These are phyloP conservation scores for Sphaerophoria rueppellii DNA, from an alignment of 2,888 invertebrate genomes.

Conservation along the genomic window DNA sequence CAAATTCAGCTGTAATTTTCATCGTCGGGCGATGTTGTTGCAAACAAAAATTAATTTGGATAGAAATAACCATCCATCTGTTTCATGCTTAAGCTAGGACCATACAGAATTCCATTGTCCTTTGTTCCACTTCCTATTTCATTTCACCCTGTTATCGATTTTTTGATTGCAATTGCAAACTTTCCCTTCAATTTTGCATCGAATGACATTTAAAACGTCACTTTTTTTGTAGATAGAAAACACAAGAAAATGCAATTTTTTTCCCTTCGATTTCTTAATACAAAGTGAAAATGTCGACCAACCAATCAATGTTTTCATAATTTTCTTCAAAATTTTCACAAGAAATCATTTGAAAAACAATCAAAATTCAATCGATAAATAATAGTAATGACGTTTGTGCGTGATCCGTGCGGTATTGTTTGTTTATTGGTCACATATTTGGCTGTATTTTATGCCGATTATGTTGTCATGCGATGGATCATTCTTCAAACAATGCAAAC, in stretches of 20 bases:
- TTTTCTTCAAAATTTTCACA: constrained; percentile 47
- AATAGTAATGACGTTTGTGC: constrained; percentile 85
- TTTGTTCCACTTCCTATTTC: background rate
- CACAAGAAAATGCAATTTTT: constrained; percentile 62
- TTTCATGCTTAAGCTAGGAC: background rate
- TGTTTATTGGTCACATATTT: constrained; percentile 91
- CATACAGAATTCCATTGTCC: background rate
- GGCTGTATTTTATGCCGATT: constrained; percentile 93
- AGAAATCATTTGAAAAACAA: constrained; percentile 41
- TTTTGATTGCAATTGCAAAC: constrained; percentile 9
- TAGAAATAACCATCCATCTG: too few species aligned
- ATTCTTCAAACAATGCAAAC: constrained; percentile 90
- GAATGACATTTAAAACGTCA: constrained; percentile 71
- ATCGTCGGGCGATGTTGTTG: too few species aligned
- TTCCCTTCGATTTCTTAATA: constrained; percentile 9
- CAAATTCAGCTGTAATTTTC: too few species aligned
- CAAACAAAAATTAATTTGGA: too few species aligned
- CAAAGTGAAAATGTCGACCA: constrained; percentile 61
- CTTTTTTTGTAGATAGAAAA: constrained; percentile 47
- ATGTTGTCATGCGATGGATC: constrained; percentile 92
- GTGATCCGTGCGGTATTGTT: constrained; percentile 92
- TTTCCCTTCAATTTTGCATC: constrained; percentile 17
- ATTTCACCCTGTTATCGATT: constrained; percentile 55
- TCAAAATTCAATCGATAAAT: constrained; percentile 60
- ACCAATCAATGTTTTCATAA: constrained; percentile 70